Conservation (phyloP, 2,797 vertebrate genomes). For the Fistularia commersonii region DNA sequence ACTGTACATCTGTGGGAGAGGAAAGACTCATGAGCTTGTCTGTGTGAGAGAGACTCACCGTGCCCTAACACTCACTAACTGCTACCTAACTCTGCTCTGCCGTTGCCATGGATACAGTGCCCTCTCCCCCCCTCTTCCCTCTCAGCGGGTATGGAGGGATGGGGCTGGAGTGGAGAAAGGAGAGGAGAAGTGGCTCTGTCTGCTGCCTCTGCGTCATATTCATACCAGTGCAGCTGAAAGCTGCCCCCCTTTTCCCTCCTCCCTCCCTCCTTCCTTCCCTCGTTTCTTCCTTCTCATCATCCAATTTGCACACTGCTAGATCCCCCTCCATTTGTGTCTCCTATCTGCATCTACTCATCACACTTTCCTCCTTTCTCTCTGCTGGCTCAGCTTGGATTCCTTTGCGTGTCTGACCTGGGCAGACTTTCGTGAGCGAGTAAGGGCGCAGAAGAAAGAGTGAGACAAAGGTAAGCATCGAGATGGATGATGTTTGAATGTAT, state of each 20-base stretch:
- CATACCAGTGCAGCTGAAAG: slow-evolving; percentile 76
- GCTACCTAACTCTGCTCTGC: slow-evolving; percentile 77
- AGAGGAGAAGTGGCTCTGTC: slow-evolving; percentile 75
- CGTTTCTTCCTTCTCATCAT: slow-evolving; percentile 59
- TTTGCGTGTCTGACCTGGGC: slow-evolving; percentile 65
- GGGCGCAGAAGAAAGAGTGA: slow-evolving; percentile 34
- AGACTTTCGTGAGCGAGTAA: slow-evolving; percentile 63
- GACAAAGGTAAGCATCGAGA: slow-evolving; percentile 66
- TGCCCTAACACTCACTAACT: slow-evolving; percentile 70
- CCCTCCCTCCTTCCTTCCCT: slow-evolving; percentile 40
- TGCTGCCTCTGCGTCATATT: slow-evolving; percentile 81
- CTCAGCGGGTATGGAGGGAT: slow-evolving; percentile 72
- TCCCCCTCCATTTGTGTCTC: slow-evolving; percentile 52
- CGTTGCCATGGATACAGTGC: slow-evolving; percentile 86
- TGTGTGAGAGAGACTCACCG: slow-evolving; percentile 42
- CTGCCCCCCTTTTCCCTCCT: slow-evolving; percentile 30
- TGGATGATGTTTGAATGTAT: slow-evolving; percentile 40
- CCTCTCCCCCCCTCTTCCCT: slow-evolving; percentile 59
- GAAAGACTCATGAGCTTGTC: slow-evolving; percentile 35
- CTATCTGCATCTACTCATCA: slow-evolving; percentile 67
- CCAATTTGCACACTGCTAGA: slow-evolving; percentile 67
- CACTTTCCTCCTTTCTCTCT: slow-evolving; percentile 33
- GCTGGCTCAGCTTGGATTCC: slow-evolving; percentile 55
- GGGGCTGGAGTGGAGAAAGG: slow-evolving; percentile 54
- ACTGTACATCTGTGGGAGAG: slow-evolving; percentile 32